phyloP scores from a whole-genome alignment of 2,113 vertebrate genomes.

The Vimba vimba region DNA sequence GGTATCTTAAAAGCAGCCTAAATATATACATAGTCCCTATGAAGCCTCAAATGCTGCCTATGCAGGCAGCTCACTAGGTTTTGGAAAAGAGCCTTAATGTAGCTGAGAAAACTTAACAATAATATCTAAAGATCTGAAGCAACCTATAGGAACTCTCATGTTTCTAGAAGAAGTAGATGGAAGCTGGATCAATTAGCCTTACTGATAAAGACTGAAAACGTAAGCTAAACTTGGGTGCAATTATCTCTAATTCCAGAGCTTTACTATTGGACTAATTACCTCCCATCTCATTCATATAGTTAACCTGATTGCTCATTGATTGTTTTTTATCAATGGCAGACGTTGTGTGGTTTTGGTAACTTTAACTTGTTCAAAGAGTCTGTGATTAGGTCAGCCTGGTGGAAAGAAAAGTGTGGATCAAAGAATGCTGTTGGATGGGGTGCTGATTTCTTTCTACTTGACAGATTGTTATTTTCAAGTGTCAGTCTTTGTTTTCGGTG shows the following conservation, averaged over 20 bases:
- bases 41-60: background rate
- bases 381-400: conserved; percentile 63
- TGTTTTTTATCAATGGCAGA: conserved; percentile 44
- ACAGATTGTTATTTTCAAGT: conserved; percentile 45
- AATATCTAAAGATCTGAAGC: background rate
- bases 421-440: conserved; percentile 43
- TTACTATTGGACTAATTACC: conserved; percentile 65
- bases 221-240: conserved; percentile 62
- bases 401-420: conserved; percentile 62
- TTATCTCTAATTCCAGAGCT: conserved; percentile 67
- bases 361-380: conserved; percentile 43
- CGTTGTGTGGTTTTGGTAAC: conserved; percentile 56
- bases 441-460: conserved; percentile 17
- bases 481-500: conserved; percentile 31
- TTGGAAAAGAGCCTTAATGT: background rate
- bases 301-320: conserved; percentile 68
- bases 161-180: background rate
- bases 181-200: conserved; percentile 18
- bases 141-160: background rate
- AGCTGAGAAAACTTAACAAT: background rate
- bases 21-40: background rate
- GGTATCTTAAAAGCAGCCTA: background rate
- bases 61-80: background rate
- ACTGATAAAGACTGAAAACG: conserved; percentile 65
- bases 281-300: conserved; percentile 62